Percentiles rank a stretch among this genome's conserved stretches.
Evolutionary conservation across 1,140 invertebrate species (phyloP).

Genomic region (Rhyzopertha dominica): DNA sequence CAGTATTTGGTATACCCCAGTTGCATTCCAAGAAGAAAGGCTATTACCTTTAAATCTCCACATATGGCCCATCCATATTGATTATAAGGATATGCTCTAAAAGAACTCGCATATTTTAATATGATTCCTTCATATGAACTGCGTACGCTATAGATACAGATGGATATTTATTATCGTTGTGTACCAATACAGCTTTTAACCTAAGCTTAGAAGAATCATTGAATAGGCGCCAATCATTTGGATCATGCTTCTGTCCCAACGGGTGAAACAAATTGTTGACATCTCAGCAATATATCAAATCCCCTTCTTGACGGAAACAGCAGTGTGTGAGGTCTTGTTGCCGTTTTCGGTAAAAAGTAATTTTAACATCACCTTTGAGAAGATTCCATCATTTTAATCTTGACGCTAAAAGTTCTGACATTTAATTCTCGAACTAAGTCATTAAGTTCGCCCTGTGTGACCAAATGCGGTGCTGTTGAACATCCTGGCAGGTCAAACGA

Average conservation of each 20-base stretch:
- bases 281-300: slow-evolving; percentile 13
- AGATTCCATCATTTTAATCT: no score
- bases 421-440: no score
- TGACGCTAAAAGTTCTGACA: no score
- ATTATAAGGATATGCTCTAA: background rate
- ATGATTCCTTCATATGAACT: slow-evolving; percentile 5
- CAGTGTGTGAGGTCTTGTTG: slow-evolving; percentile 10
- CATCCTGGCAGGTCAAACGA: no score
- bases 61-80: slow-evolving; percentile 38
- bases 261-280: slow-evolving; percentile 12
- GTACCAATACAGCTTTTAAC: slow-evolving; percentile 18
- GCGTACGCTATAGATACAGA: slow-evolving; percentile 8
- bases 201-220: slow-evolving; percentile 24
- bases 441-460: slow-evolving; percentile 34
- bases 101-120: background rate
- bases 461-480: background rate
- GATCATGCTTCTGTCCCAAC: slow-evolving; percentile 14
- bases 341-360: slow-evolving; percentile 12
- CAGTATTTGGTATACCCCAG: slow-evolving; percentile 40
- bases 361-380: slow-evolving; percentile 9
- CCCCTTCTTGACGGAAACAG: slow-evolving; percentile 5
- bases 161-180: slow-evolving; percentile 13
- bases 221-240: slow-evolving; percentile 26
- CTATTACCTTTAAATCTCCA: slow-evolving; percentile 38
- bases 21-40: slow-evolving; percentile 36